Conservation (phyloP, 30 jellyfish, hydroid and myxozoan species). For the Catostylus mosaicus region DNA sequence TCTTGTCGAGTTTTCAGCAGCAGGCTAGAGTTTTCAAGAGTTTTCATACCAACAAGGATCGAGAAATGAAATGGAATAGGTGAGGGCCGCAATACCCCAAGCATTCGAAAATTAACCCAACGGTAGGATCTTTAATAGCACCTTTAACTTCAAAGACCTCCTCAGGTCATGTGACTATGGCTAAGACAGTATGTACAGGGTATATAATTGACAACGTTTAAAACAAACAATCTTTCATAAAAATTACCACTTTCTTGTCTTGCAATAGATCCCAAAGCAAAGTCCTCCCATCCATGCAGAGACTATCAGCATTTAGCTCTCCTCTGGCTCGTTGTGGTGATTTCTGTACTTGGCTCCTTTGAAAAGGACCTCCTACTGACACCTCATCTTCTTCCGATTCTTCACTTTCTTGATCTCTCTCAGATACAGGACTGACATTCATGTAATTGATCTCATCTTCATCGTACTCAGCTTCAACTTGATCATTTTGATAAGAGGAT, state of each 20-base stretch:
- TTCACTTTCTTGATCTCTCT: constrained; percentile 79
- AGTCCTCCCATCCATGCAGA: constrained; percentile 82
- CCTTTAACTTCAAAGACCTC: too few species aligned
- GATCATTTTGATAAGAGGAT: constrained; percentile 53
- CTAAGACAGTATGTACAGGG: too few species aligned
- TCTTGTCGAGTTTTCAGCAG: too few species aligned
- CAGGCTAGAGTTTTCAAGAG: too few species aligned
- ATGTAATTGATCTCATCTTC: constrained; percentile 82
- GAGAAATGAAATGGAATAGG: too few species aligned
- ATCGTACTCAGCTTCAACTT: constrained; percentile 75
- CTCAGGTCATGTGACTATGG: too few species aligned
- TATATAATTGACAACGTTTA: too few species aligned
- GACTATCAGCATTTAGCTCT: constrained; percentile 53
- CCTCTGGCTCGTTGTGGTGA: constrained; percentile 25
- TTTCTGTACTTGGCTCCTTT: constrained; percentile 19
- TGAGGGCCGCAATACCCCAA: too few species aligned
- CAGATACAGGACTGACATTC: constrained; percentile 94
- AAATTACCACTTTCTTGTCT: constrained; percentile 75
- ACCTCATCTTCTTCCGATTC: constrained; percentile 86
- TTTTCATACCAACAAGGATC: too few species aligned
- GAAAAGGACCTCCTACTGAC: constrained; percentile 6
- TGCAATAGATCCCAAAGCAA: constrained; percentile 93
- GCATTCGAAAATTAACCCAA: too few species aligned
- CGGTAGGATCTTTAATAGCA: too few species aligned
- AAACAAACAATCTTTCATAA: too few species aligned